Evolutionary conservation across 2,113 vertebrate genomes (phyloP).

Genomic region (Spilogale gracilis): DNA sequence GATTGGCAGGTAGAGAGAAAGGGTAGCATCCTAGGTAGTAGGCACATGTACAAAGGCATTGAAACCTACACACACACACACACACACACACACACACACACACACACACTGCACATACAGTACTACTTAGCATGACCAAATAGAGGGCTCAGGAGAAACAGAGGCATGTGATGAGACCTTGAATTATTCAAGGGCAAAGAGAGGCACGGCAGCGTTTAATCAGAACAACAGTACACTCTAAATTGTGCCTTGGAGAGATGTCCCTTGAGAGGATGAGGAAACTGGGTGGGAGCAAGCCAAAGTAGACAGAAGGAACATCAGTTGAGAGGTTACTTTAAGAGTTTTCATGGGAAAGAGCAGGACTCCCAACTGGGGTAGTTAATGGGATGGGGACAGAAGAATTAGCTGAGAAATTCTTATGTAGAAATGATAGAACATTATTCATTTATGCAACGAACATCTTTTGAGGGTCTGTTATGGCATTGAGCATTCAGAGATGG

Average conservation of each 20-base stretch:
- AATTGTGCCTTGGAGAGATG: neutral
- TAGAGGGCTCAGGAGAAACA: neutral
- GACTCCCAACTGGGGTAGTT: neutral
- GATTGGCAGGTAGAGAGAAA: neutral
- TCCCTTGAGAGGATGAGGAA: neutral
- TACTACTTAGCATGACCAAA: neutral
- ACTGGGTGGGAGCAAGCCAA: neutral
- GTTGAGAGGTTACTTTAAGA: too few relatives aligned
- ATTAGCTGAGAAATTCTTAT: neutral
- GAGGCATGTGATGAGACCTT: neutral
- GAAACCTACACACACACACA: neutral
- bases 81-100: neutral
- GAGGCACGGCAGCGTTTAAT: neutral
- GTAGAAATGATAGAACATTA: neutral
- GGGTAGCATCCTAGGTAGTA: neutral
- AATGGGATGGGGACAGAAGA: neutral
- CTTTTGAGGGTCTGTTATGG: neutral
- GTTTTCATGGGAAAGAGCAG: neutral
- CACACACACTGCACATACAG: neutral
- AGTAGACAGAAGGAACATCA: neutral
- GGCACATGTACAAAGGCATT: neutral
- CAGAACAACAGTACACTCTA: neutral
- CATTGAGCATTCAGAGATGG: neutral
- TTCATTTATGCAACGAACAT: neutral
- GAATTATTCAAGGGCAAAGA: neutral